Evolutionary conservation across 2,888 invertebrate genomes (phyloP).

Genomic region (Chrysomela aeneicollis): DNA sequence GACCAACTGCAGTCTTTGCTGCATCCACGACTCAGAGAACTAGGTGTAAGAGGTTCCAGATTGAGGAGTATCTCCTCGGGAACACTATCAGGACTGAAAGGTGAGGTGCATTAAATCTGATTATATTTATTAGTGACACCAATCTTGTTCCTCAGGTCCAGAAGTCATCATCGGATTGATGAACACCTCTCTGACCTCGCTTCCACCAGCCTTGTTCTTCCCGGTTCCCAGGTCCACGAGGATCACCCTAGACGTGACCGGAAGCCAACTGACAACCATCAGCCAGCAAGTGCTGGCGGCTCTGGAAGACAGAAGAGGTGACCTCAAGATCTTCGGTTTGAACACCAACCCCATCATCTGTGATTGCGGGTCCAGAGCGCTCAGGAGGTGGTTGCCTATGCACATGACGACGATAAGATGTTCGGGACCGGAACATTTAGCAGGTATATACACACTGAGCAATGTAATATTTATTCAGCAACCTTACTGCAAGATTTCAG

Average conservation of each 20-base stretch:
- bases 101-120: conserved; percentile 24
- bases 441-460: too few species aligned
- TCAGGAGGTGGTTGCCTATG: conserved; percentile 80
- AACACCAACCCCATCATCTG: conserved; percentile 84
- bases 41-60: conserved; percentile 78
- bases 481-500: too few species aligned
- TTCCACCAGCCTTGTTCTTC: conserved; percentile 85
- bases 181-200: conserved; percentile 79
- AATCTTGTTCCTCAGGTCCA: conserved; percentile 61
- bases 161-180: conserved; percentile 76
- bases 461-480: too few species aligned
- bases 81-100: conserved; percentile 82
- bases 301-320: conserved; percentile 81
- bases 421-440: conserved; percentile 73
- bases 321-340: conserved; percentile 77
- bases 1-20: conserved; percentile 82
- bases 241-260: conserved; percentile 79
- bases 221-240: conserved; percentile 87
- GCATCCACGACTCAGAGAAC: conserved; percentile 78
- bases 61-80: conserved; percentile 82
- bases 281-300: conserved; percentile 81
- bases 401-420: conserved; percentile 70
- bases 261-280: conserved; percentile 78
- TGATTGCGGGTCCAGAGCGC: conserved; percentile 82
- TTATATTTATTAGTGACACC: too few species aligned